A percentile compares a stretch with the other conserved stretches of the same genome.
Evolutionary conservation across 2,797 vertebrate genomes (phyloP).

Genomic region (Distichodus sexfasciatus): DNA sequence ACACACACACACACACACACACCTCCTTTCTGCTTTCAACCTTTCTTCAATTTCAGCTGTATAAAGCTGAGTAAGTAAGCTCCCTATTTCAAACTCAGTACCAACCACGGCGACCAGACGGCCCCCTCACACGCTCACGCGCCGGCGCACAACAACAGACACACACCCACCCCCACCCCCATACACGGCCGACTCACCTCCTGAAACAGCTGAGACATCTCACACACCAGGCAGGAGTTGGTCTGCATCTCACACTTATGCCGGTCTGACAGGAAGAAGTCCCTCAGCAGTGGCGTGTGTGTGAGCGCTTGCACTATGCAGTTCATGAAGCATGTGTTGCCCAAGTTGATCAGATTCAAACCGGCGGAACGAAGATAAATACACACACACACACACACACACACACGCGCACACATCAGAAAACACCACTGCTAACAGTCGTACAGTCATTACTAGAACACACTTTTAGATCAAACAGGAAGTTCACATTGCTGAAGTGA

Average conservation of each 20-base stretch:
- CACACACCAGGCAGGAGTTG: conserved; percentile 87
- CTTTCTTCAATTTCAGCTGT: neutral
- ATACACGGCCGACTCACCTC: conserved; percentile 69
- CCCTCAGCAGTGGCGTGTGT: conserved; percentile 93
- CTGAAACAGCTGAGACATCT: conserved; percentile 89
- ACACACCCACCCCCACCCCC: conserved; percentile 44
- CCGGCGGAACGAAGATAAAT: conserved; percentile 65
- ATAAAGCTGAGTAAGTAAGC: neutral
- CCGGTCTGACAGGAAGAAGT: conserved; percentile 89
- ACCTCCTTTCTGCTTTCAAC: neutral
- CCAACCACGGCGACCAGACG: neutral
- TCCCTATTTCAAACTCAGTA: neutral
- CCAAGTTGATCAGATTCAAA: conserved; percentile 96
- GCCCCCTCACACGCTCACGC: neutral
- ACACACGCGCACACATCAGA: too few relatives aligned
- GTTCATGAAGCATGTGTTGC: conserved; percentile 99
- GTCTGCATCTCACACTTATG: conserved; percentile 91
- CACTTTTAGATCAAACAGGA: too few relatives aligned
- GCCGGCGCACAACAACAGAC: neutral
- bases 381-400: neutral
- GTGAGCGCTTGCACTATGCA: conserved; percentile 98
- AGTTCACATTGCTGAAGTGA: too few relatives aligned
- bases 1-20: conserved; percentile 3
- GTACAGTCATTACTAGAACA: too few relatives aligned
- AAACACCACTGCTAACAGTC: too few relatives aligned